These are phyloP conservation scores for Ommatoiulus sabulosus DNA, from an alignment of 2,888 invertebrate genomes.

Conservation along the genomic window DNA sequence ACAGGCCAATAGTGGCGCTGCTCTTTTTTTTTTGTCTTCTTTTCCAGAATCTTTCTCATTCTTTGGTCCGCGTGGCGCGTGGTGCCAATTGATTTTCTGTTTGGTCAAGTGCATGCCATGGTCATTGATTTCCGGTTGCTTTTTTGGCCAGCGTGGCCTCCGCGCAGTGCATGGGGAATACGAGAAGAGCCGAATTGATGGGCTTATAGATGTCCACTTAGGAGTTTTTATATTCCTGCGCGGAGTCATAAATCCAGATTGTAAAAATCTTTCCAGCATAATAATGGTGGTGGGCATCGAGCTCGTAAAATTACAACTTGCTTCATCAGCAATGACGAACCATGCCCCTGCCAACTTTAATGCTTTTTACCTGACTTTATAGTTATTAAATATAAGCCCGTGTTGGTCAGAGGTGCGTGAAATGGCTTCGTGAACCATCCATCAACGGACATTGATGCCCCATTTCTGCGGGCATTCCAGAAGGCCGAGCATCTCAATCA, in stretches of 20 bases:
- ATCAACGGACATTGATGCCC: neutral
- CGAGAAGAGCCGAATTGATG: neutral
- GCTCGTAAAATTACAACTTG: neutral
- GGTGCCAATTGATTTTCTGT: constrained; percentile 53
- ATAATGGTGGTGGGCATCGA: neutral
- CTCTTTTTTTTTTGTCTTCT: neutral
- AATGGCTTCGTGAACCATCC: neutral
- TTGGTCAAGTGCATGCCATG: constrained; percentile 51
- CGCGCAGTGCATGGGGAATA: neutral
- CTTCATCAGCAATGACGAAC: neutral
- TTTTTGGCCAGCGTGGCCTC: constrained; percentile 7
- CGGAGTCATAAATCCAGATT: neutral
- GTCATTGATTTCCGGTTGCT: constrained; percentile 42
- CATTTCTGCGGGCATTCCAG: neutral
- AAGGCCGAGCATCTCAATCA: no score
- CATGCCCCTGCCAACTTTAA: no score
- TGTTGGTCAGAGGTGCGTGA: neutral
- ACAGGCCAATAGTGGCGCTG: neutral
- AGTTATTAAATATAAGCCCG: neutral
- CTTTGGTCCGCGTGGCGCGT: no score
- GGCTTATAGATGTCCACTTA: neutral
- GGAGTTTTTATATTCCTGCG: neutral
- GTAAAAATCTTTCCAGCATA: neutral
- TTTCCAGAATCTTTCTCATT: no score
- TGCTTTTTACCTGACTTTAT: neutral